Percentiles rank a stretch among this genome's conserved stretches.
Conservation (phyloP, 2,888 invertebrate species). For the Tupiocoris notatus region DNA sequence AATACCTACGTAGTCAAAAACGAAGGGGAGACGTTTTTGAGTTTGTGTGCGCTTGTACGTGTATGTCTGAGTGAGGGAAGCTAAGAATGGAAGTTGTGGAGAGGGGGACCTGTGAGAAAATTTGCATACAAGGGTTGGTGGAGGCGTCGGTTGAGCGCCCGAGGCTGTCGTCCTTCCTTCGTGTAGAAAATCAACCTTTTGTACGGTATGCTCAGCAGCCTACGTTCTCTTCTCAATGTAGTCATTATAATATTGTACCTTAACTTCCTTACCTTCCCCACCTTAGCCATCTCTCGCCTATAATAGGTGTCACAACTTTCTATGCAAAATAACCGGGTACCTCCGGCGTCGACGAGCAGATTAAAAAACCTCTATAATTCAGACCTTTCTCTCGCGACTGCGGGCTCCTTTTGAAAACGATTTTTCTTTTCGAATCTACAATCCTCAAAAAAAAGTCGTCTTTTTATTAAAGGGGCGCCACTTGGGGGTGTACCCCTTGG, state of each 20-base stretch:
- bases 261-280: too few species aligned
- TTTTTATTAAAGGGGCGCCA: background rate
- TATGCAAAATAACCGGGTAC: conserved; percentile 37
- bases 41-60: background rate
- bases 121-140: conserved; percentile 40
- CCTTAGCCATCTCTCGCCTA: background rate
- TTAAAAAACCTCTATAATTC: background rate
- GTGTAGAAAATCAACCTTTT: background rate
- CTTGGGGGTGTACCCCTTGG: background rate
- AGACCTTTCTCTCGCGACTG: background rate
- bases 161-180: conserved; percentile 5
- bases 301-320: conserved; percentile 31
- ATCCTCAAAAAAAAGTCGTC: background rate
- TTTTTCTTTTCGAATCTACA: background rate
- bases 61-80: background rate
- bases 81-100: background rate
- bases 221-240: background rate
- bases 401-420: background rate
- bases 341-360: background rate
- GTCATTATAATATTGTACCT: background rate
- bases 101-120: conserved; percentile 30
- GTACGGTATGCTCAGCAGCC: background rate
- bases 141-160: conserved; percentile 36
- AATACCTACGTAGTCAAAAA: background rate
- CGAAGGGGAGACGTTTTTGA: background rate